phyloP scores from a whole-genome alignment of 2,113 vertebrate genomes.

The Ginglymostoma cirratum region DNA sequence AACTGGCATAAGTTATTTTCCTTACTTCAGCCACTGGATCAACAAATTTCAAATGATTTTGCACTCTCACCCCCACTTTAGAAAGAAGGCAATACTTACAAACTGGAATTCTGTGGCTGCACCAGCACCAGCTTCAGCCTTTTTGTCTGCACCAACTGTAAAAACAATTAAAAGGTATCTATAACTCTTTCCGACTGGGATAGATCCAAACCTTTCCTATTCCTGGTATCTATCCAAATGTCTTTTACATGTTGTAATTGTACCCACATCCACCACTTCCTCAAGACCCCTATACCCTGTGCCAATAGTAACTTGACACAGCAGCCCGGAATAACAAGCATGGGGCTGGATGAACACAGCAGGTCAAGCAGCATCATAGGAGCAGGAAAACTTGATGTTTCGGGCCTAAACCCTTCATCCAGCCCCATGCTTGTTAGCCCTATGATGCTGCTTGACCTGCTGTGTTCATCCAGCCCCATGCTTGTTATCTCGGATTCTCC shows the following conservation, averaged over 20 bases:
- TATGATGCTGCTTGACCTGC: too few relatives aligned
- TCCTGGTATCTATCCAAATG: too few relatives aligned
- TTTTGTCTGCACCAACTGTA: conserved; percentile 91
- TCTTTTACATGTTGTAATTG: too few relatives aligned
- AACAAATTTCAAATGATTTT: not conserved
- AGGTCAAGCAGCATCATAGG: too few relatives aligned
- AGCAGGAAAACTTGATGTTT: too few relatives aligned
- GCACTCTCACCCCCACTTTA: not conserved
- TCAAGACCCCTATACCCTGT: not conserved
- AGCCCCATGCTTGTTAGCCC: too few relatives aligned
- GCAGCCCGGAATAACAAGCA: not conserved
- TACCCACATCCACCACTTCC: too few relatives aligned
- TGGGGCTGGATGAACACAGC: too few relatives aligned
- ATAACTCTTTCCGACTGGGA: not conserved
- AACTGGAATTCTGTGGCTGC: conserved; percentile 97
- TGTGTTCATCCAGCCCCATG: too few relatives aligned
- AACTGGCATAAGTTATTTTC: not conserved
- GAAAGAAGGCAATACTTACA: conserved; percentile 66
- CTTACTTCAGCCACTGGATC: not conserved
- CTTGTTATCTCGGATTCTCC: too few relatives aligned
- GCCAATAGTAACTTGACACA: not conserved
- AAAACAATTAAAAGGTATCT: not conserved
- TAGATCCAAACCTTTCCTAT: not conserved
- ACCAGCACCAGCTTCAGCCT: conserved; percentile 94
- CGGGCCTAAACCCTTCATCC: too few relatives aligned